phyloP scores from a whole-genome alignment of 2,888 invertebrate genomes.

The Penaeus monodon region DNA sequence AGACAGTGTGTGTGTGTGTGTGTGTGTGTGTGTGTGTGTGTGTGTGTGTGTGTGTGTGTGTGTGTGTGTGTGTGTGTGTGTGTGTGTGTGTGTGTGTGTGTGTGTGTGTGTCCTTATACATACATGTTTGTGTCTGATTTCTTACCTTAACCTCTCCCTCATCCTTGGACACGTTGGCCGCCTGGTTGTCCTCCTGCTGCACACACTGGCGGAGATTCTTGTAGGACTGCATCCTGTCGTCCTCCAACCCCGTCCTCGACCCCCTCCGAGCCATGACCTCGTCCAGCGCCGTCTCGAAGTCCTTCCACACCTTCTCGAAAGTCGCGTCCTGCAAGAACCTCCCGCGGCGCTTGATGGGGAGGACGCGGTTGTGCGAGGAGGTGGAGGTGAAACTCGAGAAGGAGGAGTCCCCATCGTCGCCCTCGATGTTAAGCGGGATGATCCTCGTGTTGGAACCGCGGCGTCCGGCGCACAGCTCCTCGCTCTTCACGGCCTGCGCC shows the following conservation, averaged over 20 bases:
- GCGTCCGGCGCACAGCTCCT: constrained; percentile 24
- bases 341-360: constrained; percentile 60
- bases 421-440: constrained; percentile 43
- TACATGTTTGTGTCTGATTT: too few relatives aligned
- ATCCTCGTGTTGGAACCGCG: constrained; percentile 43
- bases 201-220: constrained; percentile 54
- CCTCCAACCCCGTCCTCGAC: constrained; percentile 20
- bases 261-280: constrained; percentile 48
- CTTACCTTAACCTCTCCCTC: constrained; percentile 55
- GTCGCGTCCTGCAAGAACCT: constrained; percentile 61
- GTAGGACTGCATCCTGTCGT: constrained; percentile 54
- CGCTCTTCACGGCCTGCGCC: constrained; percentile 18
- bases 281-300: constrained; percentile 62
- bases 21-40: too few relatives aligned
- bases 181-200: constrained; percentile 61
- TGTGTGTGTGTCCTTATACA: too few relatives aligned
- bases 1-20: too few relatives aligned
- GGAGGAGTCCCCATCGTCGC: constrained; percentile 3
- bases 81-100: too few relatives aligned
- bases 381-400: not conserved
- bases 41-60: too few relatives aligned
- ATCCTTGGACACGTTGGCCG: constrained; percentile 52
- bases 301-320: constrained; percentile 61
- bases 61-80: too few relatives aligned
- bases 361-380: constrained; percentile 21